phyloP scores from a whole-genome alignment of 2,113 vertebrate genomes.

The Muscicapa adusta region DNA sequence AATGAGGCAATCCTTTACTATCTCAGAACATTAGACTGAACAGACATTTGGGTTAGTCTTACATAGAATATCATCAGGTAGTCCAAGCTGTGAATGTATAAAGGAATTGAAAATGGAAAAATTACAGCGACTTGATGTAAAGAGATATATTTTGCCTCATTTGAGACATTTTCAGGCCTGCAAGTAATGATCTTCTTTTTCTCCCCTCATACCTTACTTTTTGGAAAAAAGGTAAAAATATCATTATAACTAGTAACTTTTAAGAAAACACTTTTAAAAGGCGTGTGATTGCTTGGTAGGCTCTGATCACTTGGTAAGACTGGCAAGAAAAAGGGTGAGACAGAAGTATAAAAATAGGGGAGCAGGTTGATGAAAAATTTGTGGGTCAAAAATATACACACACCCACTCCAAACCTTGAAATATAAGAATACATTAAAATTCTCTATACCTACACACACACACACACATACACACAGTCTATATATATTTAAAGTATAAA shows the following conservation, averaged over 20 bases:
- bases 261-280: neutral
- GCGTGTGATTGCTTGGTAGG: neutral
- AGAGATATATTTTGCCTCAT: neutral
- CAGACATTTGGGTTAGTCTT: neutral
- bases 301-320: neutral
- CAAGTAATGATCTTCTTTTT: neutral
- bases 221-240: neutral
- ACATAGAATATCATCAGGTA: neutral
- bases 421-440: neutral
- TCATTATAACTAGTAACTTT: neutral
- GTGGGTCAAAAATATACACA: neutral
- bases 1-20: neutral
- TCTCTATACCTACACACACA: neutral
- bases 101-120: conserved; percentile 6
- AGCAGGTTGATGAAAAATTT: neutral
- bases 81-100: neutral
- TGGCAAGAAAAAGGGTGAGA: neutral
- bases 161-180: neutral
- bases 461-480: neutral
- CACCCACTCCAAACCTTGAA: neutral
- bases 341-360: neutral
- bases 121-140: neutral
- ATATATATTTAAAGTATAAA: neutral
- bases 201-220: neutral
- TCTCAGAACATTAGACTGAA: neutral